Evolutionary conservation across 2,888 invertebrate genomes (phyloP).

Genomic region (Caenorhabditis drosophilae): DNA sequence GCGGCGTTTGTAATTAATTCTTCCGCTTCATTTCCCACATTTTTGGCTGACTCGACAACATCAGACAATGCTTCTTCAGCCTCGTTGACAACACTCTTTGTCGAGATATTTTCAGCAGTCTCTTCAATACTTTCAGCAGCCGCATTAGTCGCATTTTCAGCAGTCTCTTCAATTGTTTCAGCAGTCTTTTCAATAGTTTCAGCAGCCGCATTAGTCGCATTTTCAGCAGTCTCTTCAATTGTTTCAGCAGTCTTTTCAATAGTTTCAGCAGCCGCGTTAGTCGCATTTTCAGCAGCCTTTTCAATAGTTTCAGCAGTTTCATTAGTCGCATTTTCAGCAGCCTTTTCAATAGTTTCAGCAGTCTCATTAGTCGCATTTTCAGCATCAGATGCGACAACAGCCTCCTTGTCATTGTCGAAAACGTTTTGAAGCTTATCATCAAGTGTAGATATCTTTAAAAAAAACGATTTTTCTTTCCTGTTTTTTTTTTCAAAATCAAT

Average conservation of each 20-base stretch:
- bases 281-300: constrained; percentile 1
- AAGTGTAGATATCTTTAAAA: constrained; percentile 17
- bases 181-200: not conserved
- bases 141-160: not conserved
- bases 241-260: constrained; percentile 1
- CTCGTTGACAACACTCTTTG: not conserved
- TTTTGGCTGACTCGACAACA: not conserved
- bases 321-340: not conserved
- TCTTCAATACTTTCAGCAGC: not conserved
- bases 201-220: not conserved
- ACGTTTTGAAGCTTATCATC: constrained; percentile 28
- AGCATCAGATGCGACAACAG: constrained; percentile 6
- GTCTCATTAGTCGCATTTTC: constrained; percentile 11
- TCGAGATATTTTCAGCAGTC: not conserved
- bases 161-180: not conserved
- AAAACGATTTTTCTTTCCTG: not conserved
- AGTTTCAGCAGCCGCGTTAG: not conserved
- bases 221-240: not conserved
- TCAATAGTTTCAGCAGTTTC: constrained; percentile 7
- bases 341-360: not conserved
- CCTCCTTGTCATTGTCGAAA: constrained; percentile 16
- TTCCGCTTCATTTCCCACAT: not conserved
- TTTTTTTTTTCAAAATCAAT: constrained; percentile 1
- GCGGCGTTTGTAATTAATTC: not conserved
- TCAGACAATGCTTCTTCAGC: not conserved